Evolutionary conservation across 2,888 invertebrate species (phyloP).

Genomic region (Cactoblastis cactorum): DNA sequence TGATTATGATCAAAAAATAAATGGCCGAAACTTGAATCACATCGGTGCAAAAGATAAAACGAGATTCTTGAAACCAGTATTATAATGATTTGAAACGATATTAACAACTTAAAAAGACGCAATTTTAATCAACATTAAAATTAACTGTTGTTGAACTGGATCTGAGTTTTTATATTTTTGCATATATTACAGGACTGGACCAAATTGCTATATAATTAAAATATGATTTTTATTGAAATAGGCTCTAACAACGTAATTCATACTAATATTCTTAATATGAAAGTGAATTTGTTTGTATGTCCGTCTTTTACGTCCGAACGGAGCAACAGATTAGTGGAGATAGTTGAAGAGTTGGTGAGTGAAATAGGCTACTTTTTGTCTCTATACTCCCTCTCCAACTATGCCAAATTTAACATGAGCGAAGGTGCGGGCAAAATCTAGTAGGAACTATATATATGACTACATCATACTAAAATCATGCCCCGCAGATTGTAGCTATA

Average conservation of each 20-base stretch:
- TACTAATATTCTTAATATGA: too few relatives aligned
- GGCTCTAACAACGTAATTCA: too few relatives aligned
- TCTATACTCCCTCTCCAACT: too few relatives aligned
- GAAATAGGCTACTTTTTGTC: too few relatives aligned
- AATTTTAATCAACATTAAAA: not conserved
- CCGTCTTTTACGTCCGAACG: too few relatives aligned
- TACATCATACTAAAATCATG: too few relatives aligned
- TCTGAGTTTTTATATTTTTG: not conserved
- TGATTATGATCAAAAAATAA: not conserved
- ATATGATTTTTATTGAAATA: not conserved
- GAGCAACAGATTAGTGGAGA: too few relatives aligned
- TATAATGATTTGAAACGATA: not conserved
- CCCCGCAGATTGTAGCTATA: not conserved
- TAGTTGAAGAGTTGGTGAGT: too few relatives aligned
- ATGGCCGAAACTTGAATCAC: not conserved
- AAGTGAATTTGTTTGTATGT: too few relatives aligned
- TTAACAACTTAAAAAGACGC: not conserved
- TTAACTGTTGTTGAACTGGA: not conserved
- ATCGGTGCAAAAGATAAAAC: not conserved
- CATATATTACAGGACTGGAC: not conserved
- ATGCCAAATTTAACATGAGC: too few relatives aligned
- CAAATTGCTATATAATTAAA: not conserved
- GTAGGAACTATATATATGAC: too few relatives aligned
- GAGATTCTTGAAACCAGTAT: not conserved
- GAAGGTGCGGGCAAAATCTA: too few relatives aligned